These are phyloP conservation scores for Augochlorella aurata DNA, from an alignment of 2,888 invertebrate genomes.

Conservation along the genomic window DNA sequence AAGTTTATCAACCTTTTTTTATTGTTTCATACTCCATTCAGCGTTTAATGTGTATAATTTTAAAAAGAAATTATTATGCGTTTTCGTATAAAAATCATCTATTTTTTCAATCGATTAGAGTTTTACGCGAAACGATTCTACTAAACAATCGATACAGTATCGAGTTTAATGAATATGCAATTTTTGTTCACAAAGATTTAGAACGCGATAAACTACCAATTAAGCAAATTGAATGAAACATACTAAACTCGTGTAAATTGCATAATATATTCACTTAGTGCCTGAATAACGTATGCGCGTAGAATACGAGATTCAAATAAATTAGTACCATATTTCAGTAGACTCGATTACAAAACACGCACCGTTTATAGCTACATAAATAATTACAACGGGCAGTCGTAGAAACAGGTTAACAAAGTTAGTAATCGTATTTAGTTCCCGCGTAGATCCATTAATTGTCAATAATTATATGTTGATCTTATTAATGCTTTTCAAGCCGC, in stretches of 20 bases:
- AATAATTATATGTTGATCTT: slow-evolving; percentile 22
- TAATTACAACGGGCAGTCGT: slow-evolving; percentile 1
- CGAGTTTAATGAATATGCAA: neutral
- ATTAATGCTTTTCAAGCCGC: slow-evolving; percentile 8
- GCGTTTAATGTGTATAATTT: too few relatives aligned
- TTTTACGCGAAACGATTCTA: too few relatives aligned
- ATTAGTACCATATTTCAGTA: neutral
- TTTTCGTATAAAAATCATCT: too few relatives aligned
- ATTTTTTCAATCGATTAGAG: too few relatives aligned
- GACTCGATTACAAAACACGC: neutral
- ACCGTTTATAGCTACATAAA: neutral
- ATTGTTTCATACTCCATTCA: too few relatives aligned
- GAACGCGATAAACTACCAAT: neutral
- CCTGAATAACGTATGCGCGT: neutral
- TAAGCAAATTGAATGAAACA: neutral
- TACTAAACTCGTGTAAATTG: neutral
- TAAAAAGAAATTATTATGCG: too few relatives aligned
- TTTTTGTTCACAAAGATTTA: neutral
- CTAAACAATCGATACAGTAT: too few relatives aligned
- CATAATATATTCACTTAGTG: neutral
- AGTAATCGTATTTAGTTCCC: slow-evolving; percentile 43
- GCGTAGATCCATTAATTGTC: slow-evolving; percentile 43
- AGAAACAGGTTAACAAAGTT: slow-evolving; percentile 35
- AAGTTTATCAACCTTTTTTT: neutral
- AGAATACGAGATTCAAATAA: neutral